These are phyloP conservation scores for Corythornis leucogaster DNA, from an alignment of 2,797 vertebrate genomes.

Conservation along the genomic window DNA sequence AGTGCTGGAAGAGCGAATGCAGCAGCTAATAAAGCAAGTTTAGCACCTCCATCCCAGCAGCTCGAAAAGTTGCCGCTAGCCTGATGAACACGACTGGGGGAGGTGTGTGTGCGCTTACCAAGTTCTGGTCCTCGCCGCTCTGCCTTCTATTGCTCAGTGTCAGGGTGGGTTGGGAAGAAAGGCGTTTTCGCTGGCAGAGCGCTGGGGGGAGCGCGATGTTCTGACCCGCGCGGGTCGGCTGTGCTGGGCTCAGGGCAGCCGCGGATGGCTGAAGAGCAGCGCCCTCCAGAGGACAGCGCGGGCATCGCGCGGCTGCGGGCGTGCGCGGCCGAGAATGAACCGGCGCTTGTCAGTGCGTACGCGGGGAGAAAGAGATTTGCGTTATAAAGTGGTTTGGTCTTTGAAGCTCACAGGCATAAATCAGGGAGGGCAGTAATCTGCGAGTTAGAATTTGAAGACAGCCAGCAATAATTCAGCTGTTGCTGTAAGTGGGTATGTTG, in stretches of 20 bases:
- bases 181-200: neutral
- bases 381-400: neutral
- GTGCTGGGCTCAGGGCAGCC: no score
- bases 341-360: no score
- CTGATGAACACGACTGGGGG: neutral
- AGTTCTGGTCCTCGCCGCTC: neutral
- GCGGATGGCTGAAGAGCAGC: neutral
- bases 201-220: neutral
- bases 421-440: neutral
- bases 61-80: neutral
- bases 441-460: neutral
- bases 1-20: neutral
- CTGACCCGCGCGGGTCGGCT: neutral
- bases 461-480: neutral
- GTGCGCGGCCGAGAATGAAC: fast-evolving
- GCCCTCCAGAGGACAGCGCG: constrained; percentile 57
- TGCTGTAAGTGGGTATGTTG: fast-evolving
- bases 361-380: neutral
- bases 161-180: neutral
- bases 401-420: neutral
- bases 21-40: neutral
- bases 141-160: neutral
- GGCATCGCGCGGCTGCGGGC: neutral
- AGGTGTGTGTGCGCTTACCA: fast-evolving
- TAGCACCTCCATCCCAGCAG: neutral